A percentile compares a stretch with the other conserved stretches of the same genome.
Evolutionary conservation across 2,113 vertebrate species (phyloP).

Genomic region (Physeter macrocephalus): DNA sequence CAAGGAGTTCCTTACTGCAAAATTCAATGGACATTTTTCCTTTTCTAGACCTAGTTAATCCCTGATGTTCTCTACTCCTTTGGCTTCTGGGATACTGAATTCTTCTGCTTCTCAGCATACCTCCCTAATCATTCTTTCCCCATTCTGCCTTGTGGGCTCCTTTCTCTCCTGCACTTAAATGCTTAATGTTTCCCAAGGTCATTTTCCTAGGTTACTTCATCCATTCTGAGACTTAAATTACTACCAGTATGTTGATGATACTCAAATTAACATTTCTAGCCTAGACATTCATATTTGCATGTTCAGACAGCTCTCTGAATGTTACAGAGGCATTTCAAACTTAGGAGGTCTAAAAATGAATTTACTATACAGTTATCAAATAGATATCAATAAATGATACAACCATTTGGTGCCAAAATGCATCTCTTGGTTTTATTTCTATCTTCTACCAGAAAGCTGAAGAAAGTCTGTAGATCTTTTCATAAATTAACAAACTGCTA

Average conservation of each 20-base stretch:
- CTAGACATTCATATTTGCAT: not conserved
- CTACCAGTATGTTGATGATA: not conserved
- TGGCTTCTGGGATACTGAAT: not conserved
- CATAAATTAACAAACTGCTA: not conserved
- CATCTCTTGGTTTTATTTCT: not conserved
- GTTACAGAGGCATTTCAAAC: not conserved
- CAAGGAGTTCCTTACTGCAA: not conserved
- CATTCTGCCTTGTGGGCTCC: not conserved
- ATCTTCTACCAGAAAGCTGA: not conserved
- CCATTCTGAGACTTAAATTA: not conserved
- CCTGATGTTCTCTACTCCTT: not conserved
- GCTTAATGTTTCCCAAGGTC: not conserved
- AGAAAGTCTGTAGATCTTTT: not conserved
- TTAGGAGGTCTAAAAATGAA: constrained; percentile 5
- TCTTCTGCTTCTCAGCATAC: not conserved
- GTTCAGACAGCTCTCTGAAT: not conserved
- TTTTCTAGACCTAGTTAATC: not conserved
- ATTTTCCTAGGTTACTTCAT: not conserved
- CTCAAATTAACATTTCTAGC: not conserved
- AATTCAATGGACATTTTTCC: not conserved
- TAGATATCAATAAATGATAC: not conserved
- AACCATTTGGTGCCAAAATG: not conserved
- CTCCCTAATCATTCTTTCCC: not conserved
- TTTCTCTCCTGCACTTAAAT: not conserved
- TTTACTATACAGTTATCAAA: not conserved